phyloP scores from a whole-genome alignment of 2,797 vertebrate genomes.

The Xerus rutilus region DNA sequence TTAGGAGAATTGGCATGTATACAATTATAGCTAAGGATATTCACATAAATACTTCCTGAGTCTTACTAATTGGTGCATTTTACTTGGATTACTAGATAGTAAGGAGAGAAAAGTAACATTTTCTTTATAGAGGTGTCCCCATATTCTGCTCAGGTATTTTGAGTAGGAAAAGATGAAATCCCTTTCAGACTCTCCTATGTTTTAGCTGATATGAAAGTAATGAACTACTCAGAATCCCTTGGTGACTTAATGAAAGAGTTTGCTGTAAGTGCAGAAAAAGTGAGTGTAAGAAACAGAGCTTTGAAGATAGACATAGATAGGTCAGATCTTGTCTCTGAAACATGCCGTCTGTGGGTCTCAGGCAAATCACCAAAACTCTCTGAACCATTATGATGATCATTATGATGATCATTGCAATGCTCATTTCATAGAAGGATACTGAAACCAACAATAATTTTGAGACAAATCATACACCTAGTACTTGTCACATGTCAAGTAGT shows the following conservation, averaged over 20 bases:
- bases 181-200: neutral
- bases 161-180: neutral
- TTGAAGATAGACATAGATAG: neutral
- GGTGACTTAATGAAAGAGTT: neutral
- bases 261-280: neutral
- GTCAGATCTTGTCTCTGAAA: neutral
- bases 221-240: neutral
- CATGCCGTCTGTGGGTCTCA: neutral
- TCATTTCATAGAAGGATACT: neutral
- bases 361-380: neutral
- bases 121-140: neutral
- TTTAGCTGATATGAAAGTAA: neutral
- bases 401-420: neutral
- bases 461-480: neutral
- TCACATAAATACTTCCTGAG: neutral
- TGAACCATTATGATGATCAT: neutral
- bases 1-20: neutral
- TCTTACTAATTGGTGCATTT: neutral
- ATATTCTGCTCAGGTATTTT: neutral
- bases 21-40: neutral
- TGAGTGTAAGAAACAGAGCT: neutral
- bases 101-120: neutral
- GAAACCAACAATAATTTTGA: neutral
- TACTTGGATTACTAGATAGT: neutral
- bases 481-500: neutral